A percentile compares a stretch with the other conserved stretches of the same genome.
Evolutionary conservation across 2,113 vertebrate genomes (phyloP).

Genomic region (Pelodiscus sinensis): DNA sequence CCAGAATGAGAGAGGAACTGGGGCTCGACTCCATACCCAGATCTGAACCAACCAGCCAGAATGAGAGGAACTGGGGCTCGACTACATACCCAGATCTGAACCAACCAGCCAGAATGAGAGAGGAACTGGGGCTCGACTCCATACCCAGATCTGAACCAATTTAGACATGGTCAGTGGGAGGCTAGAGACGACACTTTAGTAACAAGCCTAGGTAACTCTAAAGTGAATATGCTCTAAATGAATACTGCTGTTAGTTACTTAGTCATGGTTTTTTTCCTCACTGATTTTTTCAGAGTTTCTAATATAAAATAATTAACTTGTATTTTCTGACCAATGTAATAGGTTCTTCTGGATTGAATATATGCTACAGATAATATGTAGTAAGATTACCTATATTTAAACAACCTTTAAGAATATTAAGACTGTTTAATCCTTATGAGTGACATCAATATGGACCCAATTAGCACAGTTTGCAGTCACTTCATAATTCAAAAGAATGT

Average conservation of each 20-base stretch:
- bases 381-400: slow-evolving; percentile 61
- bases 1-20: neutral
- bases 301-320: neutral
- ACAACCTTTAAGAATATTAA: slow-evolving; percentile 61
- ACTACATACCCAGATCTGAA: neutral
- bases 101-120: neutral
- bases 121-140: neutral
- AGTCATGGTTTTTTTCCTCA: neutral
- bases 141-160: neutral
- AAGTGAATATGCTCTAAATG: neutral
- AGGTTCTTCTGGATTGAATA: slow-evolving; percentile 30
- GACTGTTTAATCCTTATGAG: slow-evolving; percentile 76
- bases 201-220: neutral
- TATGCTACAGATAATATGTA: neutral
- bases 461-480: slow-evolving; percentile 80
- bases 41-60: too few relatives aligned
- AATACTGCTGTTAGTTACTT: neutral
- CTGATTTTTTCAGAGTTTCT: neutral
- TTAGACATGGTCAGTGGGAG: neutral
- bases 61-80: neutral
- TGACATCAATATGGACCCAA: slow-evolving; percentile 76
- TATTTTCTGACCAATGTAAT: neutral
- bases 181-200: neutral
- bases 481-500: slow-evolving; percentile 82
- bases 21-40: neutral